These are phyloP conservation scores for Melieria picta DNA, from an alignment of 2,888 invertebrate genomes.

Conservation along the genomic window DNA sequence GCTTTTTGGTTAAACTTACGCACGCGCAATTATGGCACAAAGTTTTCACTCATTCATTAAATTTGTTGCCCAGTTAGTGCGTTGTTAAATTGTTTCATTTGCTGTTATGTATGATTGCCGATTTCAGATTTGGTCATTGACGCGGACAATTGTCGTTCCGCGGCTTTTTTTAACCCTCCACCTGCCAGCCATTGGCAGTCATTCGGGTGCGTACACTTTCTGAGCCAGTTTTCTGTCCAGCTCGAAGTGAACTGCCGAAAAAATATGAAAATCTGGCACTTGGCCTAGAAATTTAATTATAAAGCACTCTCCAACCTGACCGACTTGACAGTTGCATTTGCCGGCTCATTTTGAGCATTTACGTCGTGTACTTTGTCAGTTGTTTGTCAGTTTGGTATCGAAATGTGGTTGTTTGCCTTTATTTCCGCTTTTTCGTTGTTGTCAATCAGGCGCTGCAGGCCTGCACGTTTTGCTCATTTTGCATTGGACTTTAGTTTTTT, in stretches of 20 bases:
- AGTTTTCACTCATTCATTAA: no score
- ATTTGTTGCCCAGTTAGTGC: no score
- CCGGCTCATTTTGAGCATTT: neutral
- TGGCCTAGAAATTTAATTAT: conserved; percentile 10
- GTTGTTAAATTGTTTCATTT: no score
- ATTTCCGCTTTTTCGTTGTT: neutral
- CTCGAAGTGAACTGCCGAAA: no score
- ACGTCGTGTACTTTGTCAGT: neutral
- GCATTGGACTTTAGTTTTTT: neutral
- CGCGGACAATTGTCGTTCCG: neutral
- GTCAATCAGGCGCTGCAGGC: neutral
- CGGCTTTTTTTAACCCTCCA: conserved; percentile 7
- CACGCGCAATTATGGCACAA: no score
- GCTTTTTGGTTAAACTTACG: no score
- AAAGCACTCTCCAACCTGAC: neutral
- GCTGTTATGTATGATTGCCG: neutral
- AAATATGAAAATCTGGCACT: conserved; percentile 2
- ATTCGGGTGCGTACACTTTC: neutral
- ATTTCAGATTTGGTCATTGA: neutral
- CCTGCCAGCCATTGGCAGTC: conserved; percentile 16
- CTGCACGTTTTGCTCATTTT: no score
- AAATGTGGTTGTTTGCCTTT: neutral
- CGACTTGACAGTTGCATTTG: conserved; percentile 1
- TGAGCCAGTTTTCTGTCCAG: no score
- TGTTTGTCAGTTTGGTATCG: neutral